Evolutionary conservation across 53 echinoderm and acorn worm genomes (phyloP), one percentile per base, ranked within the genome.

Genomic region (Temnopleurus reevesii): DNA sequence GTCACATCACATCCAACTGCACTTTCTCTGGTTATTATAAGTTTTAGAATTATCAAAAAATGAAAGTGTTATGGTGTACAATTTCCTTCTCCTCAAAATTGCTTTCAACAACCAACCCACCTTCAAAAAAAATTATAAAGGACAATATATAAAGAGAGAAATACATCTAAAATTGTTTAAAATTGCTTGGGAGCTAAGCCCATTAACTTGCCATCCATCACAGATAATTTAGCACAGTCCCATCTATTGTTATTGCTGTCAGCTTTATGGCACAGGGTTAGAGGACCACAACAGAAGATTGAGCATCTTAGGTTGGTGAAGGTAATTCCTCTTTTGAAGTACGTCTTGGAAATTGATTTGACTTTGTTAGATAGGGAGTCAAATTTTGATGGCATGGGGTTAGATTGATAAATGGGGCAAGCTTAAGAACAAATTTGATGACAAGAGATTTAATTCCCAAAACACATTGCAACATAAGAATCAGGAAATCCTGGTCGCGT

Each of bases 191-290:
- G 8, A 71, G 21, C 38, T 34, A 41, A 49, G n/a, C 41, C 41
- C 36, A n/a, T 71, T 71, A 38, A 25, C 23, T 21, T 36, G 71
- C 41, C 26, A 71, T 71, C 36, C 21, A 71, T 71, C 71, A 71
- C 21, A 0, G 38, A n/a, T 21, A 56, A 8, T 17, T 4, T 2
- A 36, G 6, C 23, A 4, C 41, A 21, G 71, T 71, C 71, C 71
- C 71, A 71, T 71, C 41, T 13, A 71, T 71, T 71, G 71, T 71
- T 71, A 38, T 71, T n/a, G n/a, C 71, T 71, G 71, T 71, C 71
- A 71, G 43, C n/a, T 71, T 71, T n/a, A 71, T 10, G 41, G 38
- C 7, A 4, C 25, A 38, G 0, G 71, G 71, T 71, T 71, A n/a
- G 31, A 31, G 56, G 63, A 18, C 34, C 34, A 12, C 63, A 63